Evolutionary conservation across 2,113 vertebrate genomes (phyloP).

Genomic region (Gambusia affinis): DNA sequence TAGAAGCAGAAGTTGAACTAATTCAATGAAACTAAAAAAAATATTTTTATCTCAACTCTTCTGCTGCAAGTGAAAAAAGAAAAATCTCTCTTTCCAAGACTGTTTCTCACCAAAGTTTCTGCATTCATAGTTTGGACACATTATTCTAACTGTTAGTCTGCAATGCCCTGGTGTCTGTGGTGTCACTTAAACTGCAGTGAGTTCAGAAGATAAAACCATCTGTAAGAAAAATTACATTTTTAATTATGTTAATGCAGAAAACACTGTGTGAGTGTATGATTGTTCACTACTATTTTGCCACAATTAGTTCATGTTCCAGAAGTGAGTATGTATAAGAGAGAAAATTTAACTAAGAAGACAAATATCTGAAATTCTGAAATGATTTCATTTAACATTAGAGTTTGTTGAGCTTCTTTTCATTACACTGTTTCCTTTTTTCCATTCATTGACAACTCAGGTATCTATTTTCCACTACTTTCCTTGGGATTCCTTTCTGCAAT

Average conservation of each 20-base stretch:
- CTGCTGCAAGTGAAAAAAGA: not conserved
- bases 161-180: not conserved
- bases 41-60: slow-evolving; percentile 45
- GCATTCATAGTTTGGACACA: not conserved
- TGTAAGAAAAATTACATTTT: too few relatives aligned
- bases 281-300: not conserved
- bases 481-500: slow-evolving; percentile 26
- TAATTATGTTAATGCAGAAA: not conserved
- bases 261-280: not conserved
- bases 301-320: not conserved
- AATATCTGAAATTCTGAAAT: too few relatives aligned
- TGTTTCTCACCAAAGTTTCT: not conserved
- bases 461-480: slow-evolving; percentile 30
- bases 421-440: not conserved
- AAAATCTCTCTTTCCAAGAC: not conserved
- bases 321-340: too few relatives aligned
- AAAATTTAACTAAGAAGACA: too few relatives aligned
- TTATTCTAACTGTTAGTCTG: not conserved
- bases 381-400: too few relatives aligned
- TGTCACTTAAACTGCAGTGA: not conserved
- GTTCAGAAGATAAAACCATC: too few relatives aligned
- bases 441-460: slow-evolving; percentile 69
- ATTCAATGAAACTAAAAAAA: slow-evolving; percentile 65
- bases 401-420: not conserved
- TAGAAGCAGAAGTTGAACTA: slow-evolving; percentile 82